A percentile compares a stretch with the other conserved stretches of the same genome.
Evolutionary conservation across 1,140 invertebrate species (phyloP).

Genomic region (Lepidurus packardi): DNA sequence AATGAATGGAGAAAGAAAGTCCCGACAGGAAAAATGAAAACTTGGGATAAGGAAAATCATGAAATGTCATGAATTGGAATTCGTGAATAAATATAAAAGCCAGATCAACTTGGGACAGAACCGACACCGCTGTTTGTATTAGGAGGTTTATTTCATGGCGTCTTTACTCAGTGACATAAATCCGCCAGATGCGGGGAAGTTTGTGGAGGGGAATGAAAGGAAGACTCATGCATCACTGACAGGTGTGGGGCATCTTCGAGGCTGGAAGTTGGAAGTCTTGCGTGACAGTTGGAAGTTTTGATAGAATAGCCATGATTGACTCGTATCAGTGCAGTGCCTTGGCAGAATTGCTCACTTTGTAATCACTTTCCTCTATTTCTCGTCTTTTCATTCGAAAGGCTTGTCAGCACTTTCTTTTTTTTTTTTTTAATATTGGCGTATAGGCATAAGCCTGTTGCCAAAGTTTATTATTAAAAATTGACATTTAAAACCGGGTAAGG

Average conservation of each 20-base stretch:
- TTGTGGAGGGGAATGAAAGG: not conserved
- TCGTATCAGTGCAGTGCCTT: no score
- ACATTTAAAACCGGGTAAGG: no score
- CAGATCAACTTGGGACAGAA: not conserved
- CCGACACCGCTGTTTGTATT: not conserved
- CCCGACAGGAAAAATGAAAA: not conserved
- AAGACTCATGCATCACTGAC: not conserved
- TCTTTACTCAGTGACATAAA: not conserved
- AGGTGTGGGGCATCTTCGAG: not conserved
- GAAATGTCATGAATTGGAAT: not conserved
- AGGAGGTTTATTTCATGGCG: not conserved
- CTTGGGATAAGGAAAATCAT: not conserved
- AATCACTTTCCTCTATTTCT: no score
- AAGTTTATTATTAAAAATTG: no score
- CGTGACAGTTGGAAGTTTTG: not conserved
- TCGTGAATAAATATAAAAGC: not conserved
- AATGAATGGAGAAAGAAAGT: not conserved
- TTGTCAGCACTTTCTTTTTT: no score
- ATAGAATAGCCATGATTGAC: not conserved
- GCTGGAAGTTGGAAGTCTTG: not conserved
- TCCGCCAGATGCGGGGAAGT: not conserved
- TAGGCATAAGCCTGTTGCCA: no score
- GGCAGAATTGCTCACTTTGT: no score
- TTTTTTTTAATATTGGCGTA: no score
- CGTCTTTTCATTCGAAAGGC: no score